Conservation (phyloP, 2,888 invertebrate species). For the Autographa pulchrina region DNA sequence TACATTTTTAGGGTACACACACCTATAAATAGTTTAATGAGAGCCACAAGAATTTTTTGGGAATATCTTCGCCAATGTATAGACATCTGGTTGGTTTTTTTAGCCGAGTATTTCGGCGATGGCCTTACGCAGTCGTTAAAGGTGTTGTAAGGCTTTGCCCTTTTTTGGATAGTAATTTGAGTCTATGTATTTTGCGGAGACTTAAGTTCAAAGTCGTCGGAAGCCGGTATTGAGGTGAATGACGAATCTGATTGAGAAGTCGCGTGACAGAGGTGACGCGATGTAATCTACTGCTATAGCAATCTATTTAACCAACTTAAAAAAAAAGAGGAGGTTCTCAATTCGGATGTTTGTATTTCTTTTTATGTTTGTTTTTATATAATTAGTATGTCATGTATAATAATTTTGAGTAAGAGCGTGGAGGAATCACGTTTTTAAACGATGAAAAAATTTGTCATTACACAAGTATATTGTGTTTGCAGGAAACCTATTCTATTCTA, state of each 20-base stretch:
- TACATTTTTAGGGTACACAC: constrained; percentile 81
- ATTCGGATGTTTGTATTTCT: too few species aligned
- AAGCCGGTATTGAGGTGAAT: constrained; percentile 25
- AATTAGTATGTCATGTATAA: too few species aligned
- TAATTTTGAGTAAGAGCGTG: too few species aligned
- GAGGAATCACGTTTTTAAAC: too few species aligned
- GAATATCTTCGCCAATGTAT: constrained; percentile 50
- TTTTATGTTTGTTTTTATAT: too few species aligned
- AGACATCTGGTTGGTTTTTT: constrained; percentile 45
- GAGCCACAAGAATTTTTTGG: constrained; percentile 65
- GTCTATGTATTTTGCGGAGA: constrained; percentile 38
- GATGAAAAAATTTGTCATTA: too few species aligned
- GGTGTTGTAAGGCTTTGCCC: constrained; percentile 28
- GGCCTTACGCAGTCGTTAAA: constrained; percentile 20
- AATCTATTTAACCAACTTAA: too few species aligned
- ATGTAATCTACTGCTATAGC: not conserved
- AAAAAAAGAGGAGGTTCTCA: too few species aligned
- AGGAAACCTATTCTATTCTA: too few species aligned
- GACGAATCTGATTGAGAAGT: constrained; percentile 10
- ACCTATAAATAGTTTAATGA: constrained; percentile 76
- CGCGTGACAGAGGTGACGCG: not conserved
- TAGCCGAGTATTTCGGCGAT: constrained; percentile 36
- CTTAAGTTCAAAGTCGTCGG: constrained; percentile 23
- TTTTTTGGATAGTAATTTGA: constrained; percentile 42
- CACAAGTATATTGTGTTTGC: too few species aligned